phyloP scores from a whole-genome alignment of 2,797 vertebrate species.

The Etheostoma nigrum region DNA sequence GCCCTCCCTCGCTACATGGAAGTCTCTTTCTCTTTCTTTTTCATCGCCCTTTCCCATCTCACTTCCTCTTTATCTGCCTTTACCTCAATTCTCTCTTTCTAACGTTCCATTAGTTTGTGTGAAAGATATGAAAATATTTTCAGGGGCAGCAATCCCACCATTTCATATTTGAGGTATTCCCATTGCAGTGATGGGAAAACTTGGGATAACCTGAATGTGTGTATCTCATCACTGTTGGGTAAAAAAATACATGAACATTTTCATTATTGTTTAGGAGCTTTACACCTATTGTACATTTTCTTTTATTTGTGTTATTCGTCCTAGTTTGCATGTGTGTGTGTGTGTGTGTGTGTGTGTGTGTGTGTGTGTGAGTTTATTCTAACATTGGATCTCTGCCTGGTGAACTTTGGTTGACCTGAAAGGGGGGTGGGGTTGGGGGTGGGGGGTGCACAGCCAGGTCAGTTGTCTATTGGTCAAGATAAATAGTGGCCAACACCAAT shows the following conservation, averaged over 20 bases:
- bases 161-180: constrained; percentile 8
- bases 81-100: constrained; percentile 20
- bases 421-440: constrained; percentile 28
- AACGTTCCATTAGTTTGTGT: constrained; percentile 31
- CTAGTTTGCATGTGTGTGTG: neutral
- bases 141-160: neutral
- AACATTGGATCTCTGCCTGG: constrained; percentile 27
- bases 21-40: constrained; percentile 52
- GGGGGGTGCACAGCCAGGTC: constrained; percentile 76
- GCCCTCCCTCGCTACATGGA: constrained; percentile 53
- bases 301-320: constrained; percentile 1
- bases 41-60: constrained; percentile 37
- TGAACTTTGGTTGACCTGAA: constrained; percentile 84
- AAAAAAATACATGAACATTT: neutral
- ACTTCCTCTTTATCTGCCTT: constrained; percentile 43
- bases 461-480: constrained; percentile 86
- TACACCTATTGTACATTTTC: neutral
- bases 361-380: neutral
- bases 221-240: neutral
- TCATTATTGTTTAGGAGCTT: neutral
- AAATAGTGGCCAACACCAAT: constrained; percentile 84
- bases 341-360: neutral
- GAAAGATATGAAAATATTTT: constrained; percentile 5
- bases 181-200: neutral
- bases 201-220: neutral